A percentile compares a stretch with the other conserved stretches of the same genome.
These are phyloP conservation scores for Archocentrus centrarchus DNA, from an alignment of 2,113 vertebrate species.

Conservation along the genomic window DNA sequence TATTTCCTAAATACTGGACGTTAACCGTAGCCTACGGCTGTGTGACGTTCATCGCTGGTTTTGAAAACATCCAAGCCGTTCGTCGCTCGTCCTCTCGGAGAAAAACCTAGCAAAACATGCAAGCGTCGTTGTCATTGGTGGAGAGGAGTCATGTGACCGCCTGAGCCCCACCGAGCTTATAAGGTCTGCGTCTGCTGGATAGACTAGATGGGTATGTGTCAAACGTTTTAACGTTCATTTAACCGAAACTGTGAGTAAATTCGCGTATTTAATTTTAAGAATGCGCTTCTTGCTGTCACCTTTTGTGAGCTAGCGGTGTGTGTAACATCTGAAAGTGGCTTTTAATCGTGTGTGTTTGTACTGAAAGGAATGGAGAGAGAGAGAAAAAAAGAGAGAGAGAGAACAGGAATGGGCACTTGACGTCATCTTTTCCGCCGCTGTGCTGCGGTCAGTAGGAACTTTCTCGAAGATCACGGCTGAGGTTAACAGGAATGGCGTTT, in stretches of 20 bases:
- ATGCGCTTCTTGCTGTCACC: not conserved
- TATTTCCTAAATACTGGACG: conserved; percentile 67
- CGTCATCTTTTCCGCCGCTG: conserved; percentile 83
- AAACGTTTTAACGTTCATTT: conserved; percentile 48
- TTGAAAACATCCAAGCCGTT: conserved; percentile 85
- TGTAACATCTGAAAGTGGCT: not conserved
- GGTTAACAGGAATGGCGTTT: not conserved
- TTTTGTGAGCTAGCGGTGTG: not conserved
- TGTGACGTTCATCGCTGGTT: conserved; percentile 79
- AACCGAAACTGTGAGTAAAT: conserved; percentile 14
- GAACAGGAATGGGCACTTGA: conserved; percentile 73
- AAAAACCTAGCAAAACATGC: conserved; percentile 82
- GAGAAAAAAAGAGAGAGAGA: conserved; percentile 53
- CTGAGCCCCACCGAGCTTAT: conserved; percentile 64
- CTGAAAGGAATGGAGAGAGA: conserved; percentile 24
- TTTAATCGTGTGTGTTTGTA: conserved; percentile 18
- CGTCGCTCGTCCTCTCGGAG: conserved; percentile 78
- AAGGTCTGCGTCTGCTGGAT: conserved; percentile 70
- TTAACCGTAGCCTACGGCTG: conserved; percentile 74
- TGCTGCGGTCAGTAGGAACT: conserved; percentile 78
- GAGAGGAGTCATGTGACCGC: conserved; percentile 65
- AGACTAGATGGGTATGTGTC: conserved; percentile 65
- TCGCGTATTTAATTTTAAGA: not conserved
- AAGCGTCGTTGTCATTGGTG: conserved; percentile 72
- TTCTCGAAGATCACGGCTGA: conserved; percentile 75